These are phyloP conservation scores for Podiceps cristatus DNA, from an alignment of 2,113 vertebrate species.

Conservation along the genomic window DNA sequence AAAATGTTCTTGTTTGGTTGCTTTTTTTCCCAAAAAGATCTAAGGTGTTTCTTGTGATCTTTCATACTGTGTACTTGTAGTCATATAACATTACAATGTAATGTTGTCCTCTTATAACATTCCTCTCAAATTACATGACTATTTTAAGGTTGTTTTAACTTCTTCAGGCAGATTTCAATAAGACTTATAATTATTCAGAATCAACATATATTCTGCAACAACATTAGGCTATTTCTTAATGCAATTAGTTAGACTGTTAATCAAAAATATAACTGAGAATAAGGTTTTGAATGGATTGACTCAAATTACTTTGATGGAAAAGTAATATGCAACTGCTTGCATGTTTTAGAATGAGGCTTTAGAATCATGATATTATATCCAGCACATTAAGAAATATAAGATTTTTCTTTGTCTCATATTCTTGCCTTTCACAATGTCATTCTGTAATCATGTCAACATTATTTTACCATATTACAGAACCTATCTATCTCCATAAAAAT, in stretches of 20 bases:
- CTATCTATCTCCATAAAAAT: not conserved
- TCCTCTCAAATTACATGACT: not conserved
- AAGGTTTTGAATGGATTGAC: not conserved
- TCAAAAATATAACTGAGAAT: not conserved
- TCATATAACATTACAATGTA: not conserved
- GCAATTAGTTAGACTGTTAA: not conserved
- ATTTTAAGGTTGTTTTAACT: not conserved
- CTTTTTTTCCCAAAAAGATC: fast-evolving
- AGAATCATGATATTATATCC: not conserved
- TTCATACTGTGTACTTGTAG: not conserved
- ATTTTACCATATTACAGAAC: not conserved
- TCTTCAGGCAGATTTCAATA: not conserved
- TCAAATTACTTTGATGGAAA: not conserved
- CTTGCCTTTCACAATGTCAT: not conserved
- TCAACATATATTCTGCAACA: not conserved
- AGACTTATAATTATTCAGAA: not conserved
- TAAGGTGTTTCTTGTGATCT: not conserved
- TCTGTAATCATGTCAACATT: not conserved
- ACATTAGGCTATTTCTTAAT: not conserved
- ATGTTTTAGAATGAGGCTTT: not conserved
- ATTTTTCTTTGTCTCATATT: not conserved
- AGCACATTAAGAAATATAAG: not conserved
- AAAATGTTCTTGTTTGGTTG: not conserved
- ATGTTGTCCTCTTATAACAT: not conserved
- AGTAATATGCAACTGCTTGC: not conserved